A percentile compares a stretch with the other conserved stretches of the same genome.
phyloP scores from a whole-genome alignment of 2,888 invertebrate species.

The Yponomeuta evonymella region DNA sequence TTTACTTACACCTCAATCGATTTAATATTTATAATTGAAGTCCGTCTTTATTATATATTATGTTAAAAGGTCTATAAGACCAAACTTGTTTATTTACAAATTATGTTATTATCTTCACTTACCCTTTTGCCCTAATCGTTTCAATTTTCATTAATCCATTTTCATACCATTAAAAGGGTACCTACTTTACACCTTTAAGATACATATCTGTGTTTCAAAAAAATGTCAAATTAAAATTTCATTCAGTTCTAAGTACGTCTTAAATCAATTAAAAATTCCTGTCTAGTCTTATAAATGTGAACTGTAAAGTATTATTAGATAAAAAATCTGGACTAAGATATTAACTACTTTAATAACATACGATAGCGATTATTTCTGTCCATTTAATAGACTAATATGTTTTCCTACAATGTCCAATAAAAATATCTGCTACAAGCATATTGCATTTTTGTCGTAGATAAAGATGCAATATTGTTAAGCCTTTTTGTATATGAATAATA shows the following conservation, averaged over 20 bases:
- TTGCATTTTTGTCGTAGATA: background rate
- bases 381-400: background rate
- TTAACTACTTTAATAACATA: background rate
- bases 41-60: background rate
- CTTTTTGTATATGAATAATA: background rate
- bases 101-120: background rate
- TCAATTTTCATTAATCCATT: background rate
- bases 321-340: slow-evolving; percentile 2
- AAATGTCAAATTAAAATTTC: slow-evolving; percentile 44
- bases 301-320: slow-evolving; percentile 60
- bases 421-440: background rate
- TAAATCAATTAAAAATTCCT: slow-evolving; percentile 23
- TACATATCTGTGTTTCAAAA: slow-evolving; percentile 63
- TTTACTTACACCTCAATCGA: background rate
- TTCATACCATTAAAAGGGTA: background rate
- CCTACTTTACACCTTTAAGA: slow-evolving; percentile 33
- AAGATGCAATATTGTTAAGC: background rate
- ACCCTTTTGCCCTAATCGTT: background rate
- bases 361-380: background rate
- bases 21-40: background rate
- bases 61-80: background rate
- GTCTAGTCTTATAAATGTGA: slow-evolving; percentile 30
- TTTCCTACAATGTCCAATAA: background rate
- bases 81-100: background rate
- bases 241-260: slow-evolving; percentile 18